Conservation (phyloP, 2,113 vertebrate genomes). For the Notechis scutatus region DNA sequence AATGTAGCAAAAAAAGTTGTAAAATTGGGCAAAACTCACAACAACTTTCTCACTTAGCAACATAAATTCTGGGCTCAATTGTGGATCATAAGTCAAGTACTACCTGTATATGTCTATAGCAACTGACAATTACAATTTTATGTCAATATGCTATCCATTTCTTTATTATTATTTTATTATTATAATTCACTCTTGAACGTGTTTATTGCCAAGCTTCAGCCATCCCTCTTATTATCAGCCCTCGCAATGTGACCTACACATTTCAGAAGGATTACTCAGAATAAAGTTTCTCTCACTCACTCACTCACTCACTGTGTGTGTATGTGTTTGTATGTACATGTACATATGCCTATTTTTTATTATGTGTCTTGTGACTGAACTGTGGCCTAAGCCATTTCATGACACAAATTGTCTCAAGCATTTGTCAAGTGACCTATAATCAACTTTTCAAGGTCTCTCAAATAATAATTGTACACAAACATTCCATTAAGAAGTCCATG, state of each 20-base stretch:
- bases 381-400: neutral
- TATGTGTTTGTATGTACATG: neutral
- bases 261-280: neutral
- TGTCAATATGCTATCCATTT: neutral
- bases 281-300: neutral
- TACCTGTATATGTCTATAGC: too few relatives aligned
- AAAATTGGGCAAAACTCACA: too few relatives aligned
- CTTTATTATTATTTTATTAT: neutral
- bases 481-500: neutral
- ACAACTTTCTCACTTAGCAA: too few relatives aligned
- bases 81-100: too few relatives aligned
- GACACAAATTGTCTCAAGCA: neutral
- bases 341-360: neutral
- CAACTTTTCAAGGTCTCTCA: neutral
- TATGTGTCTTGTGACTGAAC: neutral
- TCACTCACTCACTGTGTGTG: too few relatives aligned
- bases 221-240: neutral
- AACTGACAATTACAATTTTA: neutral
- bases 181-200: neutral
- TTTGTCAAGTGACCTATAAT: neutral
- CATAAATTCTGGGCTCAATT: too few relatives aligned
- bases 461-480: neutral
- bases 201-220: neutral
- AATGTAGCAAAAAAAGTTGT: too few relatives aligned
- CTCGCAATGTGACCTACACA: neutral